Evolutionary conservation across 2,797 vertebrate species (phyloP).

Genomic region (Calcarius lapponicus): DNA sequence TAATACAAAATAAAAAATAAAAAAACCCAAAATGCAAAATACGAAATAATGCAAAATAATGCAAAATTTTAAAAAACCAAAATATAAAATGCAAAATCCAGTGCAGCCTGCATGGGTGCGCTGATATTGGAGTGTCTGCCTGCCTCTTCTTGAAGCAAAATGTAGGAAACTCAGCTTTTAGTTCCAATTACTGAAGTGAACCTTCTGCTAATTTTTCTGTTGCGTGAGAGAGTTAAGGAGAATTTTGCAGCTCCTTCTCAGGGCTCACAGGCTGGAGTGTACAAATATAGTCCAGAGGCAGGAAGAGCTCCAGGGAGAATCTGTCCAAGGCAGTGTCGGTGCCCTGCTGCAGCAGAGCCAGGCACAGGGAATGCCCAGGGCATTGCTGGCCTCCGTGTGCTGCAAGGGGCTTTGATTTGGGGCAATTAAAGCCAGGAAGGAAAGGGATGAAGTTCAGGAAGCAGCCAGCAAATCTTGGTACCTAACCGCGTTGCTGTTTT

Average conservation of each 20-base stretch:
- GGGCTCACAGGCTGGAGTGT: neutral
- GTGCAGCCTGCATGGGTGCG: neutral
- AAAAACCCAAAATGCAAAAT: neutral
- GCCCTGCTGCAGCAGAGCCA: neutral
- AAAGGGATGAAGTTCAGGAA: slow-evolving; percentile 19
- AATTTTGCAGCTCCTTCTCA: neutral
- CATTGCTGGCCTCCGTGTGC: neutral
- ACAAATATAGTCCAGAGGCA: slow-evolving; percentile 28
- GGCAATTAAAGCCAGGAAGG: neutral
- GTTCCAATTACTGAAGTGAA: neutral
- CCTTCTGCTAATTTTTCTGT: neutral
- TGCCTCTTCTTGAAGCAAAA: neutral
- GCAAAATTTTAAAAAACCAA: neutral
- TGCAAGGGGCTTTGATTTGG: neutral
- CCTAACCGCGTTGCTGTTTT: neutral
- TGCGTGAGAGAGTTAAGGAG: neutral
- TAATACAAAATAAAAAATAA: neutral
- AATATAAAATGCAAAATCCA: neutral
- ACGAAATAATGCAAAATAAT: neutral
- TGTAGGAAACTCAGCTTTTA: neutral
- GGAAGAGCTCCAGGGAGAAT: slow-evolving; percentile 35
- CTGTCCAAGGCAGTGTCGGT: slow-evolving; percentile 49
- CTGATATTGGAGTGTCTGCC: neutral
- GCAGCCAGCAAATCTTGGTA: neutral
- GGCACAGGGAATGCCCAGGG: slow-evolving; percentile 6